Conservation (phyloP, 2,113 vertebrate genomes). For the Dromaius novaehollandiae region DNA sequence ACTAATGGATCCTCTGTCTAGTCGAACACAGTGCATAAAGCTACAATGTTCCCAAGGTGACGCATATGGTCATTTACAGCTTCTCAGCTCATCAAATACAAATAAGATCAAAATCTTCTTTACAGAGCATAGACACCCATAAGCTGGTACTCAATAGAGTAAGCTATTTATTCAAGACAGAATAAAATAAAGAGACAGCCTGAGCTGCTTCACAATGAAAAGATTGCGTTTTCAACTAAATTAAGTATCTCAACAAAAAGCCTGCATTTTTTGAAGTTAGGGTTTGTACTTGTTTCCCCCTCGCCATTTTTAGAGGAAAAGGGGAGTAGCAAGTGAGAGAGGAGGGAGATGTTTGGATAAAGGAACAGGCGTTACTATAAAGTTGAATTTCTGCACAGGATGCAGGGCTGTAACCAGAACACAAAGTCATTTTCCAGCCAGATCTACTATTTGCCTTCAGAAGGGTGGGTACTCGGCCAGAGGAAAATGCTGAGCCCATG, state of each 20-base stretch:
- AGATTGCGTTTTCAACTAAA: not conserved
- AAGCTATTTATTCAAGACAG: slow-evolving; percentile 13
- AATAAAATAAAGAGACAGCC: not conserved
- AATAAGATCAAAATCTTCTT: slow-evolving; percentile 48
- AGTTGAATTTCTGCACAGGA: not conserved
- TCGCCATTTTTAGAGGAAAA: not conserved
- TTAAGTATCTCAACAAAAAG: not conserved
- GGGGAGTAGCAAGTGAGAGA: not conserved
- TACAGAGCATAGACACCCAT: not conserved
- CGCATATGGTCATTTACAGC: slow-evolving; percentile 48
- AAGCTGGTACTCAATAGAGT: not conserved
- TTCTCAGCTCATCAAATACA: slow-evolving; percentile 61
- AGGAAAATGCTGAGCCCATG: not conserved
- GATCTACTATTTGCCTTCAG: not conserved
- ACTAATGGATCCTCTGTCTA: slow-evolving; percentile 38
- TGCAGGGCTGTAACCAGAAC: not conserved
- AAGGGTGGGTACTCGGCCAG: not conserved
- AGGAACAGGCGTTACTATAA: not conserved
- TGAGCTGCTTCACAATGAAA: not conserved
- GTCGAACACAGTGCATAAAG: not conserved
- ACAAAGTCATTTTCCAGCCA: not conserved
- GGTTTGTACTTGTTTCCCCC: not conserved
- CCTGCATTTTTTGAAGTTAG: not conserved
- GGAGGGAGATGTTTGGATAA: not conserved
- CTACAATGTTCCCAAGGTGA: slow-evolving; percentile 31